These are phyloP conservation scores for Aphidius colemani DNA, from an alignment of 2,888 invertebrate genomes.

Conservation along the genomic window DNA sequence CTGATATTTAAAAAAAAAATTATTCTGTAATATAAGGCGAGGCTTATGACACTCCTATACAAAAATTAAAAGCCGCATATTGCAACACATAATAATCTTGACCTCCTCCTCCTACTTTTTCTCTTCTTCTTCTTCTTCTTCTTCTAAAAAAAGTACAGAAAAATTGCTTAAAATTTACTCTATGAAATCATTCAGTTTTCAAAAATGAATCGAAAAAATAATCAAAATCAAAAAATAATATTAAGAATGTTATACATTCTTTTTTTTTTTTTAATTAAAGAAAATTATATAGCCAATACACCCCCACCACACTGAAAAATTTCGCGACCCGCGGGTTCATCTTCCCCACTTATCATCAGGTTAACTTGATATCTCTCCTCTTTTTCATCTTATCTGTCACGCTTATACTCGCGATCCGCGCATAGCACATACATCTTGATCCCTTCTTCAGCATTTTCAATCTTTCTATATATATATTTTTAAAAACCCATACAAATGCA, in stretches of 20 bases:
- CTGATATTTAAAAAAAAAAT: too few species aligned
- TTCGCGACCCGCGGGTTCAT: slow-evolving; percentile 21
- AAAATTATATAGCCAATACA: too few species aligned
- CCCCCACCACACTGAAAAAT: slow-evolving; percentile 17
- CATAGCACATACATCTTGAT: background rate
- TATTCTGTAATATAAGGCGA: background rate
- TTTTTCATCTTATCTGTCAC: slow-evolving; percentile 10
- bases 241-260: too few species aligned
- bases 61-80: slow-evolving; percentile 40
- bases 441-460: background rate
- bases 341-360: slow-evolving; percentile 26
- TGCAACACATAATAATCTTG: background rate
- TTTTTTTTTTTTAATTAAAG: too few species aligned
- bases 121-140: slow-evolving; percentile 23
- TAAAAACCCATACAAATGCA: too few species aligned
- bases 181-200: background rate
- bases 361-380: slow-evolving; percentile 27
- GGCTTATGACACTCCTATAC: slow-evolving; percentile 7
- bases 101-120: too few species aligned
- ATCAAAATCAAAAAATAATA: too few species aligned
- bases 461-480: too few species aligned
- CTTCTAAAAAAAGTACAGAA: background rate
- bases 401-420: too few species aligned
- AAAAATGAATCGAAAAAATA: too few species aligned
- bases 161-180: background rate